Evolutionary conservation across 2,797 vertebrate genomes (phyloP).

Genomic region (Urocyon cinereoargenteus): DNA sequence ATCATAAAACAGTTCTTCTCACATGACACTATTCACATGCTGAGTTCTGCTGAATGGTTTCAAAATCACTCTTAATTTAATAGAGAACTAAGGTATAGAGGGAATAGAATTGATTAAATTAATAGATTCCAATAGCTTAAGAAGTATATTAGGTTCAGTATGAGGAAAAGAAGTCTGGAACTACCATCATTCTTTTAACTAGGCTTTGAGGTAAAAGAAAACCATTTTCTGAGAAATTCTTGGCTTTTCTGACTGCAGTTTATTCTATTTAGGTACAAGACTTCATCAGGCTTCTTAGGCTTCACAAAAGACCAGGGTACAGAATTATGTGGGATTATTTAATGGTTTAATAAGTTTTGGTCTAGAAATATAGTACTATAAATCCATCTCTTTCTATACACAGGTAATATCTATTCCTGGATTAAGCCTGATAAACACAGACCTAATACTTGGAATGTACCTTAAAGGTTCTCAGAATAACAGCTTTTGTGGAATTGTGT

Average conservation of each 20-base stretch:
- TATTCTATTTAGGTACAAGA: neutral
- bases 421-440: constrained; percentile 14
- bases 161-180: neutral
- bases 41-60: constrained; percentile 43
- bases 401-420: neutral
- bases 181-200: neutral
- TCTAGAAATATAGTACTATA: neutral
- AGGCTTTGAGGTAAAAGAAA: constrained; percentile 27
- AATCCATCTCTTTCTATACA: neutral
- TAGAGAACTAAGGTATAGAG: neutral
- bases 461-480: neutral
- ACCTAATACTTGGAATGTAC: neutral
- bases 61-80: constrained; percentile 61
- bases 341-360: constrained; percentile 25
- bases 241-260: neutral
- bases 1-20: constrained; percentile 58
- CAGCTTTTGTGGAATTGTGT: neutral
- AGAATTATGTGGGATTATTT: neutral
- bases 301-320: constrained; percentile 33
- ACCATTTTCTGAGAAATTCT: neutral
- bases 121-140: neutral
- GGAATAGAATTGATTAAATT: neutral
- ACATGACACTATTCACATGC: constrained; percentile 38
- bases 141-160: neutral
- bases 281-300: neutral